phyloP scores from a whole-genome alignment of 2,797 vertebrate species.

The Xiphophorus birchmanni region DNA sequence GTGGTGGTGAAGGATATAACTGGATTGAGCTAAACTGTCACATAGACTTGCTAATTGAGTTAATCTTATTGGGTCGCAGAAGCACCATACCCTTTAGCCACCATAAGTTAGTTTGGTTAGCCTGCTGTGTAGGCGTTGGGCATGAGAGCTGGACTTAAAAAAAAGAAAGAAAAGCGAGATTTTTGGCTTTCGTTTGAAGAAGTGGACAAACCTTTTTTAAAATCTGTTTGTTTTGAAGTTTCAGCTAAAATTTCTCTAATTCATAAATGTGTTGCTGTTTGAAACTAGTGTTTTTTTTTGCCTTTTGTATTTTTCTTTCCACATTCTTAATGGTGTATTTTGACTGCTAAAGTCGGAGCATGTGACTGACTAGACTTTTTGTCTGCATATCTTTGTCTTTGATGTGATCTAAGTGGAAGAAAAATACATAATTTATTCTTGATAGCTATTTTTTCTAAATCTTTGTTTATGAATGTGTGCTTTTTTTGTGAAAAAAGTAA shows the following conservation, averaged over 20 bases:
- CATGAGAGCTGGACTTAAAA: background rate
- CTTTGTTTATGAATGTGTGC: background rate
- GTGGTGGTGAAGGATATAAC: conserved; percentile 45
- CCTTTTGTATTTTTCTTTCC: background rate
- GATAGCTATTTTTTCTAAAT: background rate
- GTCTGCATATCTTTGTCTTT: background rate
- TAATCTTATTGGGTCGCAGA: conserved; percentile 65
- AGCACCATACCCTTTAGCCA: conserved; percentile 38
- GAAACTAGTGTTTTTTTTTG: background rate
- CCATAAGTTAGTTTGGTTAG: conserved; percentile 49
- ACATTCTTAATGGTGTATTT: background rate
- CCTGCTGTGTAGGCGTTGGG: conserved; percentile 11
- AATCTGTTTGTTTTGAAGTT: conserved; percentile 39
- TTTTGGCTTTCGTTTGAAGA: background rate
- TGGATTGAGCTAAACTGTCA: conserved; percentile 68
- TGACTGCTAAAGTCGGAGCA: background rate
- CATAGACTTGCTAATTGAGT: conserved; percentile 67
- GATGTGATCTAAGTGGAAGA: background rate
- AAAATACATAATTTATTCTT: background rate
- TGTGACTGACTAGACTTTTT: conserved; percentile 3
- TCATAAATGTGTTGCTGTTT: background rate
- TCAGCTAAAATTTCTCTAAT: background rate
- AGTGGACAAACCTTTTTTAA: background rate
- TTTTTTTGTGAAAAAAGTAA: background rate
- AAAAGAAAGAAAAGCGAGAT: background rate